These are phyloP conservation scores for Neotoma lepida DNA, from an alignment of 2,113 vertebrate species.

Conservation along the genomic window DNA sequence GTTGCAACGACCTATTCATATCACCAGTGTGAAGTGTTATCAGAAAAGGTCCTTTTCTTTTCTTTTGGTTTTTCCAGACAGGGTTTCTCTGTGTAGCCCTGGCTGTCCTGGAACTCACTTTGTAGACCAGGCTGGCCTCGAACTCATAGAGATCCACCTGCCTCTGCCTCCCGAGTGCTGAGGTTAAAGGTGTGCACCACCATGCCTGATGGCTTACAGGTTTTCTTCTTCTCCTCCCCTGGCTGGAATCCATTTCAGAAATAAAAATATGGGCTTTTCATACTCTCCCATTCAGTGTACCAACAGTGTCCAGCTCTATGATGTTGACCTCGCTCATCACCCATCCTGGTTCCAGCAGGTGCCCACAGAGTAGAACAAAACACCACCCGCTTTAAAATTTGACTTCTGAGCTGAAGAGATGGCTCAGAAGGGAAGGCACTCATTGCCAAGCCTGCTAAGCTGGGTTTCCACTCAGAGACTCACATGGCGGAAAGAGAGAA, in stretches of 20 bases:
- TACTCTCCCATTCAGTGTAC: neutral
- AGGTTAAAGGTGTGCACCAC: neutral
- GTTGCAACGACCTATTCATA: conserved; percentile 34
- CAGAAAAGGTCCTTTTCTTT: neutral
- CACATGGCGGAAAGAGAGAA: neutral
- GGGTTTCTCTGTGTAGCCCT: neutral
- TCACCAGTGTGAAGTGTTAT: conserved; percentile 52
- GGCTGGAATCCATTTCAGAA: conserved; percentile 39
- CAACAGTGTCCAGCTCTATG: neutral
- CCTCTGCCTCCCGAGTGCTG: neutral
- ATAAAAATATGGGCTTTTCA: neutral
- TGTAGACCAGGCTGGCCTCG: neutral
- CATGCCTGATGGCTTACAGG: neutral
- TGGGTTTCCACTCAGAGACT: neutral
- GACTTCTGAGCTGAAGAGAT: neutral
- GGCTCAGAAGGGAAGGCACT: neutral
- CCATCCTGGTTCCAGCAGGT: neutral
- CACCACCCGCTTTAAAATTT: neutral
- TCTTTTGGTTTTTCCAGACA: neutral
- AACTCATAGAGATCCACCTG: neutral
- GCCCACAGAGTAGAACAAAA: conserved; percentile 3
- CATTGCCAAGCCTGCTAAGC: neutral
- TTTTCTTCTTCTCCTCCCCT: neutral
- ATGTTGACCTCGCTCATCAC: neutral
- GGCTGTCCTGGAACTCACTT: neutral